A percentile compares a stretch with the other conserved stretches of the same genome.
These are phyloP conservation scores for Cremastinae sp. DNA, from an alignment of 2,888 invertebrate species.

Conservation along the genomic window DNA sequence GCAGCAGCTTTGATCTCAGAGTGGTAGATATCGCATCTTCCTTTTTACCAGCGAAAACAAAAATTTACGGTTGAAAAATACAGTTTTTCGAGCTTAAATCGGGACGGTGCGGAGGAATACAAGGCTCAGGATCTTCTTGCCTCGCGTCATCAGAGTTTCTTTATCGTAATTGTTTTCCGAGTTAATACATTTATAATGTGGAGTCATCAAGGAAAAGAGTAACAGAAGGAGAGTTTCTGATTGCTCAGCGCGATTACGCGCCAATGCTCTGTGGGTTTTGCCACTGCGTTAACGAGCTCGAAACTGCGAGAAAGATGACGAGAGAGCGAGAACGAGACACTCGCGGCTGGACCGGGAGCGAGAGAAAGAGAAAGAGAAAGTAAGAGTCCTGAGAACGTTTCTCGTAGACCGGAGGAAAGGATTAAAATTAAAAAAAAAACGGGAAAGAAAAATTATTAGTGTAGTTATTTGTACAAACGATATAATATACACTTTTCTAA, in stretches of 20 bases:
- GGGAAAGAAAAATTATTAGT: no score
- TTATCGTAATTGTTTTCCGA: constrained; percentile 71
- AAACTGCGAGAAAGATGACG: constrained; percentile 30
- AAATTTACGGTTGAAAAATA: no score
- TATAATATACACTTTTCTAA: constrained; percentile 25
- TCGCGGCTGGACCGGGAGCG: constrained; percentile 26
- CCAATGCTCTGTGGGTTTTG: constrained; percentile 69
- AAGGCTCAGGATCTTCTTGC: constrained; percentile 30
- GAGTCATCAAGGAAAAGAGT: constrained; percentile 74
- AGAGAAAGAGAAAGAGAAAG: constrained; percentile 27
- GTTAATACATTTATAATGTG: constrained; percentile 75
- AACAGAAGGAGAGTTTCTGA: constrained; percentile 69
- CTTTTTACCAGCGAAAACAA: no score
- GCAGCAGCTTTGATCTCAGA: no score
- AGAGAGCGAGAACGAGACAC: constrained; percentile 12
- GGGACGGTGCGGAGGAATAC: not conserved
- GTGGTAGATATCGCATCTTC: no score
- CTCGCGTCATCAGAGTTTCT: constrained; percentile 58
- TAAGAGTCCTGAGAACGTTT: constrained; percentile 51
- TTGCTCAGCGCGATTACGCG: constrained; percentile 71
- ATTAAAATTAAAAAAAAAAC: constrained; percentile 39
- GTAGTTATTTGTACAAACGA: constrained; percentile 37
- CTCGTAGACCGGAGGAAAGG: constrained; percentile 11
- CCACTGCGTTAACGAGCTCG: constrained; percentile 71
- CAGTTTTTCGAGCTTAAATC: not conserved